These are phyloP conservation scores for Laupala kohalensis DNA, from an alignment of 1,140 invertebrate genomes.

Conservation along the genomic window DNA sequence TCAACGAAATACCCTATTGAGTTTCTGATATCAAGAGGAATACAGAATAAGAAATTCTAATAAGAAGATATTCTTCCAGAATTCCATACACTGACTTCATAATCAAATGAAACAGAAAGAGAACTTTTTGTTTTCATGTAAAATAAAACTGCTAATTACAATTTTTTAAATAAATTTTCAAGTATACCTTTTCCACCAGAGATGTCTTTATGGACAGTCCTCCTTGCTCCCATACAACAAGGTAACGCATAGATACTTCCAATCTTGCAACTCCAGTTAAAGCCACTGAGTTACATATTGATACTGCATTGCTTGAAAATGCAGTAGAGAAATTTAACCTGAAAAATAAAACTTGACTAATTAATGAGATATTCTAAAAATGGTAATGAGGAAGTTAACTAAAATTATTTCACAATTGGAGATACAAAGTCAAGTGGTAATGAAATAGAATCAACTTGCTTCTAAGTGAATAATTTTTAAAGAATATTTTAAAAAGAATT, in stretches of 20 bases:
- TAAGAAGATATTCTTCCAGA: too few relatives aligned
- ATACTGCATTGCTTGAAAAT: conserved; percentile 88
- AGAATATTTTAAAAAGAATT: neutral
- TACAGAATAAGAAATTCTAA: too few relatives aligned
- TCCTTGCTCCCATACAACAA: conserved; percentile 37
- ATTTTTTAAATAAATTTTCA: neutral
- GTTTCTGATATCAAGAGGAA: too few relatives aligned
- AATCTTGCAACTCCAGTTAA: conserved; percentile 58
- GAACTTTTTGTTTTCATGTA: neutral
- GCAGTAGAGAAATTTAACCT: conserved; percentile 89
- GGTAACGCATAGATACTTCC: conserved; percentile 69
- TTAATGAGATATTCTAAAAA: neutral
- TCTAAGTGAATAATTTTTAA: neutral
- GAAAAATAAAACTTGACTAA: conserved; percentile 23
- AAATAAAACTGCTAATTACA: neutral
- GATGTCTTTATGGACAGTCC: conserved; percentile 22
- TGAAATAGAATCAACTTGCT: neutral
- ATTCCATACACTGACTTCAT: too few relatives aligned
- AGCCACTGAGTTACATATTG: conserved; percentile 76
- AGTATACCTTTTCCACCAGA: conserved; percentile 31
- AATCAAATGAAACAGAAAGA: too few relatives aligned
- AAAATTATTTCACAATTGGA: neutral
- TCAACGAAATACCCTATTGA: too few relatives aligned
- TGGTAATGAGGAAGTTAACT: neutral
- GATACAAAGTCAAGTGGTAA: neutral